A percentile compares a stretch with the other conserved stretches of the same genome.
Evolutionary conservation across 2,113 vertebrate species (phyloP).

Genomic region (Polypterus bichir): DNA sequence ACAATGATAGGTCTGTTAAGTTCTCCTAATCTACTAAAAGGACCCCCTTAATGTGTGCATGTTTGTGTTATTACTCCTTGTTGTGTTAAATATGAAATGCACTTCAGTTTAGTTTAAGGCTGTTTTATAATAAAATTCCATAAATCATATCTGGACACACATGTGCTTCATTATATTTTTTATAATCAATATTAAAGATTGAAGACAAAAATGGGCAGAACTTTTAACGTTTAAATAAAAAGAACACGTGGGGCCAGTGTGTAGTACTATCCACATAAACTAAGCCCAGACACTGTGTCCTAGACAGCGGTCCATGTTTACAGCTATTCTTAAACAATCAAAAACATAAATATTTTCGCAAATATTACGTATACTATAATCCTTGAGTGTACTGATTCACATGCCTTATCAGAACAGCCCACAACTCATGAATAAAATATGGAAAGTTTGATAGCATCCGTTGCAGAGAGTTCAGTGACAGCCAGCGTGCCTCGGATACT

Average conservation of each 20-base stretch:
- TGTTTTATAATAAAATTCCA: neutral
- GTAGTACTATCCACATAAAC: too few relatives aligned
- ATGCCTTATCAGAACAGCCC: constrained; percentile 61
- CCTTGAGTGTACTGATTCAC: constrained; percentile 57
- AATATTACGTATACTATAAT: constrained; percentile 38
- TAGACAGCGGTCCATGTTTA: too few relatives aligned
- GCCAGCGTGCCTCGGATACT: constrained; percentile 44
- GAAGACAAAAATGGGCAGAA: neutral
- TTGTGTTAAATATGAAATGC: too few relatives aligned
- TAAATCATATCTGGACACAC: constrained; percentile 28
- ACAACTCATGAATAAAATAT: constrained; percentile 90
- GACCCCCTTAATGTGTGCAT: too few relatives aligned
- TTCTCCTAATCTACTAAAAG: too few relatives aligned
- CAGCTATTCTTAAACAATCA: too few relatives aligned
- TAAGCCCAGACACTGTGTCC: too few relatives aligned
- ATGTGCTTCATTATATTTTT: constrained; percentile 21
- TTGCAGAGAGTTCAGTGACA: constrained; percentile 50
- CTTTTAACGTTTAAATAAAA: too few relatives aligned
- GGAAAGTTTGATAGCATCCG: constrained; percentile 73
- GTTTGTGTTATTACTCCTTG: too few relatives aligned
- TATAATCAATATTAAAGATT: constrained; percentile 13
- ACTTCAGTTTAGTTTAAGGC: neutral
- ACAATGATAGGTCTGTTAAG: too few relatives aligned
- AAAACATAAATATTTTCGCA: constrained; percentile 14
- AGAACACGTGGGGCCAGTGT: too few relatives aligned